These are phyloP conservation scores for Phytoseiulus persimilis DNA, from an alignment of 2,888 invertebrate genomes.

Conservation along the genomic window DNA sequence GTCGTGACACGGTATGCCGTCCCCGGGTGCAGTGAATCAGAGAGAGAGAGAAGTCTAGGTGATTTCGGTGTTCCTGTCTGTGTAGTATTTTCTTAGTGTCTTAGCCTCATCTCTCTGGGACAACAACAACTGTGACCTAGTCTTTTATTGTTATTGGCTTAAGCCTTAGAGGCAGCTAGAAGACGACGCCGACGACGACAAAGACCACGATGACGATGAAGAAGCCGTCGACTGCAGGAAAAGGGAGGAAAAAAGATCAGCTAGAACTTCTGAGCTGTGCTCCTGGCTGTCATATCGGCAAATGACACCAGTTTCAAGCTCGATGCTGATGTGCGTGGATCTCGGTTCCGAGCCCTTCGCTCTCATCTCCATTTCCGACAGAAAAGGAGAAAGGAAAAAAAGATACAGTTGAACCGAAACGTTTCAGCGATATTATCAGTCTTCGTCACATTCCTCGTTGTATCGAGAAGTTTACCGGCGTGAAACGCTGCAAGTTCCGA, in stretches of 20 bases:
- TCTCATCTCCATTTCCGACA: no score
- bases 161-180: neutral
- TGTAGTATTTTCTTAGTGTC: neutral
- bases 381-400: no score
- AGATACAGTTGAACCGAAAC: no score
- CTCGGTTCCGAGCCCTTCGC: no score
- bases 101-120: neutral
- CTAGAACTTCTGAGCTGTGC: neutral
- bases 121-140: constrained; percentile 5
- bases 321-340: no score
- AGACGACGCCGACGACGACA: neutral
- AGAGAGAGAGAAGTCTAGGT: neutral
- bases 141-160: constrained; percentile 5
- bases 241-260: neutral
- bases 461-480: no score
- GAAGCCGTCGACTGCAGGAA: neutral
- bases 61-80: neutral
- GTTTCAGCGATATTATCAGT: no score
- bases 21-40: neutral
- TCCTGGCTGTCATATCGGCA: neutral
- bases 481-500: no score
- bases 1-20: neutral
- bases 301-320: neutral
- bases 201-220: neutral
- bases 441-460: no score